Evolutionary conservation across 2,797 vertebrate genomes (phyloP).

Genomic region (Eurystomus glaucurus): DNA sequence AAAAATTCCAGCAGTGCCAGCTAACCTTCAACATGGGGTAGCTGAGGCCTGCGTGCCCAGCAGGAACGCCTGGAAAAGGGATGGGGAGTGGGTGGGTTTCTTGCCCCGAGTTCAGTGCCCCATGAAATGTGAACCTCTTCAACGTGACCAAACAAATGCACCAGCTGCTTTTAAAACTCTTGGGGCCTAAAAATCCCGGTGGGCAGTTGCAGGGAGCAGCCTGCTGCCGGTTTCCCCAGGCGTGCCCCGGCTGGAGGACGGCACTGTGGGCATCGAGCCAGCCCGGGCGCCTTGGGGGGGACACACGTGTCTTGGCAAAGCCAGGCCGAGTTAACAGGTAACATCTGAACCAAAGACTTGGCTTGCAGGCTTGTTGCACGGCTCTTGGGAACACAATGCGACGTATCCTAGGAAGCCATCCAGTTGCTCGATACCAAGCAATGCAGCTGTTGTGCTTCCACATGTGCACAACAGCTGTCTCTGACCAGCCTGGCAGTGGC

Average conservation of each 20-base stretch:
- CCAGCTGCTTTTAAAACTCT: background rate
- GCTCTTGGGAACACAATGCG: background rate
- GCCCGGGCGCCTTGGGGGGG: accelerated
- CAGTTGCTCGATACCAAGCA: background rate
- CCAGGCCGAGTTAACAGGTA: background rate
- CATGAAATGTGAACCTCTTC: background rate
- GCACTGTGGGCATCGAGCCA: background rate
- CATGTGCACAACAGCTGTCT: background rate
- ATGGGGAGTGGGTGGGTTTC: background rate
- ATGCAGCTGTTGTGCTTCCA: background rate
- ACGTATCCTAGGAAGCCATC: background rate
- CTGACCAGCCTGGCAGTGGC: background rate
- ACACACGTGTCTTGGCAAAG: background rate
- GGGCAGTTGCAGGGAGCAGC: background rate
- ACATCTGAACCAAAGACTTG: background rate
- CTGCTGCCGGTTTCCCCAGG: accelerated
- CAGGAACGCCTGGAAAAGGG: background rate
- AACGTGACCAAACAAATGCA: background rate
- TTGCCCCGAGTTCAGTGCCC: accelerated
- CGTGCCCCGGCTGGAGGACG: accelerated
- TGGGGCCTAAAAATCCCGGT: background rate
- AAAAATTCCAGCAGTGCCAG: background rate
- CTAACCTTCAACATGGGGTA: background rate
- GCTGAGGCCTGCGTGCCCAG: accelerated
- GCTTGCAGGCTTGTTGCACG: background rate